phyloP scores from a whole-genome alignment of 2,113 vertebrate species.

The Leptocoma aspasia region DNA sequence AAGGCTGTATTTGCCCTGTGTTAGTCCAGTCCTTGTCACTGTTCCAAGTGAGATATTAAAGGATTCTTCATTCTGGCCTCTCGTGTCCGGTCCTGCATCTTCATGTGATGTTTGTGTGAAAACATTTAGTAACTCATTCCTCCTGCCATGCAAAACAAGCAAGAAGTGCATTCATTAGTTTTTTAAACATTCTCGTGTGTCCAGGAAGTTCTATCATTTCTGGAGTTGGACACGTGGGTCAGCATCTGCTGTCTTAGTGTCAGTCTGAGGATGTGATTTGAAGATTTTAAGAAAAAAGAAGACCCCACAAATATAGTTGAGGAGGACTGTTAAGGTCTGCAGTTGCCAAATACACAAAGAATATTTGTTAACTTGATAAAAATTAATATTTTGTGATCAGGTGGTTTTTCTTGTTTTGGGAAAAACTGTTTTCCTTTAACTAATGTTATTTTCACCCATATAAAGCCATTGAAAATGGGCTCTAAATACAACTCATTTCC shows the following conservation, averaged over 20 bases:
- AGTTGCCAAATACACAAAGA: not conserved
- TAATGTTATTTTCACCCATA: not conserved
- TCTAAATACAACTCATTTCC: not conserved
- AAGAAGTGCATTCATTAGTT: not conserved
- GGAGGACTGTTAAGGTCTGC: not conserved
- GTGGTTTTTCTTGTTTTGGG: not conserved
- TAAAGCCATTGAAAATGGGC: not conserved
- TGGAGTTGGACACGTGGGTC: not conserved
- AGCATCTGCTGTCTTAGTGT: not conserved
- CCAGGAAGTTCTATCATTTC: not conserved
- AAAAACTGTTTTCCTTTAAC: not conserved
- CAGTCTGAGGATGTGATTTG: not conserved
- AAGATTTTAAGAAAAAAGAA: not conserved
- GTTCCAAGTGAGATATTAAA: not conserved
- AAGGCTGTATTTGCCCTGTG: not conserved
- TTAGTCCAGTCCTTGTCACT: not conserved
- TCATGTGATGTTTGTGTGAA: not conserved
- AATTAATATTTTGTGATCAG: not conserved
- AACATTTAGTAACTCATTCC: not conserved
- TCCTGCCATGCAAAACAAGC: not conserved
- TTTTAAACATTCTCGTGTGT: not conserved
- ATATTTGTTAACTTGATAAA: not conserved
- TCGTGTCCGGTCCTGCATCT: not conserved
- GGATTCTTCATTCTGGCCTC: not conserved
- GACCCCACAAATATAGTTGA: not conserved